A percentile compares a stretch with the other conserved stretches of the same genome.
Conservation (phyloP, 2,113 vertebrate species). For the Pseudorectes ferrugineus region DNA sequence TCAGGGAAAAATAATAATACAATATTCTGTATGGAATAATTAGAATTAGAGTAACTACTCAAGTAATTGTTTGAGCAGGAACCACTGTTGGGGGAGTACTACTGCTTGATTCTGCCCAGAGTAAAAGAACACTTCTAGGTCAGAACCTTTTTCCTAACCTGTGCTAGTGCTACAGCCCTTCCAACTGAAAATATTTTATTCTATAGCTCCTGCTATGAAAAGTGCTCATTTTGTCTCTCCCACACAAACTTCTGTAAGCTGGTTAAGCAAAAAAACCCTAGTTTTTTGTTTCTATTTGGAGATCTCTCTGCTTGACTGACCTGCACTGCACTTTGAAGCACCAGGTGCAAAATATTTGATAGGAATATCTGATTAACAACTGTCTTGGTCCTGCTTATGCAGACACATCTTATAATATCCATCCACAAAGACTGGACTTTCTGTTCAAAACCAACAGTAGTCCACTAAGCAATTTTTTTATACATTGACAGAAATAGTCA, state of each 20-base stretch:
- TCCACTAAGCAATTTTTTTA: background rate
- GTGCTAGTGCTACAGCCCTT: background rate
- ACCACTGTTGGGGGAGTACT: background rate
- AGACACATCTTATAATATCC: background rate
- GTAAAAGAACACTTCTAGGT: background rate
- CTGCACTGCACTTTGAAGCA: background rate
- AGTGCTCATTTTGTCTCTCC: background rate
- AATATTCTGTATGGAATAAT: background rate
- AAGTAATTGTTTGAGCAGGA: background rate
- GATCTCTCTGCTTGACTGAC: background rate
- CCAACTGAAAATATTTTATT: background rate
- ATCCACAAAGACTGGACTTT: background rate
- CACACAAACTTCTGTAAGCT: background rate
- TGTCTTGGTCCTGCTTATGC: background rate
- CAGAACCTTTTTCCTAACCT: background rate
- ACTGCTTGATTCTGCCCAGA: background rate
- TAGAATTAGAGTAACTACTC: background rate
- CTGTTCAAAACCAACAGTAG: background rate
- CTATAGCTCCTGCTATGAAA: background rate
- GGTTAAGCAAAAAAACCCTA: background rate
- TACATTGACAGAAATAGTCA: background rate
- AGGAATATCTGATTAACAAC: background rate
- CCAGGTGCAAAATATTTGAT: background rate
- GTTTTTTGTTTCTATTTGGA: background rate
- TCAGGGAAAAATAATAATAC: background rate